These are phyloP conservation scores for Synergus gifuensis DNA, from an alignment of 2,888 invertebrate genomes.

Conservation along the genomic window DNA sequence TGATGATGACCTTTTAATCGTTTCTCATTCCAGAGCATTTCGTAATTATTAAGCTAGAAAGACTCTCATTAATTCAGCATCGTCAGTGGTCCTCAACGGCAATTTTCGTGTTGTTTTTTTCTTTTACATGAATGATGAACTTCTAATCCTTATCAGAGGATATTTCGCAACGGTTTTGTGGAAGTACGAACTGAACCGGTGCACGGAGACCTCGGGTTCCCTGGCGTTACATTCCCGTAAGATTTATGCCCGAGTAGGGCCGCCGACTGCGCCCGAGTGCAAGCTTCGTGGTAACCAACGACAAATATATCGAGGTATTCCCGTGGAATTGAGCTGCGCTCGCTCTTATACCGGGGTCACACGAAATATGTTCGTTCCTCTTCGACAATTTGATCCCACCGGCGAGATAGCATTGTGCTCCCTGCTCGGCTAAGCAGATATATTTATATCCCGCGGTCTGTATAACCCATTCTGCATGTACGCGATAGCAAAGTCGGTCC, in stretches of 20 bases:
- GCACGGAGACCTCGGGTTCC: constrained; percentile 55
- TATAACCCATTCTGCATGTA: constrained; percentile 45
- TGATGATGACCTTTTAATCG: too few species aligned
- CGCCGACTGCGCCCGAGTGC: constrained; percentile 58
- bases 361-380: constrained; percentile 75
- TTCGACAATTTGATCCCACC: constrained; percentile 74
- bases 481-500: constrained; percentile 53
- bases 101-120: not conserved
- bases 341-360: constrained; percentile 68
- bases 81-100: not conserved
- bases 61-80: too few species aligned
- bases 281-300: constrained; percentile 61
- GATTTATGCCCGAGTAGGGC: constrained; percentile 64
- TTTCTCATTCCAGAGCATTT: too few species aligned
- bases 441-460: constrained; percentile 70
- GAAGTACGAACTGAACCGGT: constrained; percentile 46
- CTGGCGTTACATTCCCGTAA: constrained; percentile 65
- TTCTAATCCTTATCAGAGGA: constrained; percentile 21
- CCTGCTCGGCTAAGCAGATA: constrained; percentile 61
- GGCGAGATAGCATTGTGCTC: constrained; percentile 74
- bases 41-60: too few species aligned
- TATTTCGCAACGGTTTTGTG: constrained; percentile 49
- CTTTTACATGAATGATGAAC: not conserved
- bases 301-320: constrained; percentile 72
- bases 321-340: constrained; percentile 72